Conservation (phyloP, 2,888 invertebrate species). For the Gryllus longicercus region DNA sequence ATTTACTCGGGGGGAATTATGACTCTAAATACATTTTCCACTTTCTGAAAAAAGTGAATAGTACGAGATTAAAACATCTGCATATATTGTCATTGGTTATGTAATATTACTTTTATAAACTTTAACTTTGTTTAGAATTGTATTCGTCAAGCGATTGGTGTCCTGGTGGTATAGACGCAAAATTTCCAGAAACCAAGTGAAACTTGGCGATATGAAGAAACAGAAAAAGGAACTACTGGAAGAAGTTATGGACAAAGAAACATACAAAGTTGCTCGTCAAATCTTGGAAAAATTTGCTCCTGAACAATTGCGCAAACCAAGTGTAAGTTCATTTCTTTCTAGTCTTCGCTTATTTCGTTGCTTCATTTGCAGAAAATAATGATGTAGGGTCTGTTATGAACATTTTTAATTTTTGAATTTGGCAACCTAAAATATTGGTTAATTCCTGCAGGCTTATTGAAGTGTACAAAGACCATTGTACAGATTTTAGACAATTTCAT, state of each 20-base stretch:
- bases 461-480: too few species aligned
- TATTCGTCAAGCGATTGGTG: slow-evolving; percentile 71
- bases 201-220: slow-evolving; percentile 66
- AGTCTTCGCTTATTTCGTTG: background rate
- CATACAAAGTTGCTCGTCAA: slow-evolving; percentile 90
- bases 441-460: too few species aligned
- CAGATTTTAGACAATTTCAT: too few species aligned
- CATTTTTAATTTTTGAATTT: too few species aligned
- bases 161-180: slow-evolving; percentile 87
- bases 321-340: background rate
- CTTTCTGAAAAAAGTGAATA: too few species aligned
- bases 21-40: too few species aligned
- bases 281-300: slow-evolving; percentile 84
- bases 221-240: slow-evolving; percentile 87
- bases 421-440: too few species aligned
- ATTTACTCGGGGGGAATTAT: too few species aligned
- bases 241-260: slow-evolving; percentile 95
- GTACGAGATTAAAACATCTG: too few species aligned
- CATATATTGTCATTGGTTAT: too few species aligned
- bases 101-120: slow-evolving; percentile 38
- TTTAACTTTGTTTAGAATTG: slow-evolving; percentile 57
- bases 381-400: too few species aligned
- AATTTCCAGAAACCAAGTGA: slow-evolving; percentile 71
- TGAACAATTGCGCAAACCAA: slow-evolving; percentile 49
- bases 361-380: too few species aligned